phyloP scores from a whole-genome alignment of 2,113 vertebrate genomes.

The Sebastes fasciatus region DNA sequence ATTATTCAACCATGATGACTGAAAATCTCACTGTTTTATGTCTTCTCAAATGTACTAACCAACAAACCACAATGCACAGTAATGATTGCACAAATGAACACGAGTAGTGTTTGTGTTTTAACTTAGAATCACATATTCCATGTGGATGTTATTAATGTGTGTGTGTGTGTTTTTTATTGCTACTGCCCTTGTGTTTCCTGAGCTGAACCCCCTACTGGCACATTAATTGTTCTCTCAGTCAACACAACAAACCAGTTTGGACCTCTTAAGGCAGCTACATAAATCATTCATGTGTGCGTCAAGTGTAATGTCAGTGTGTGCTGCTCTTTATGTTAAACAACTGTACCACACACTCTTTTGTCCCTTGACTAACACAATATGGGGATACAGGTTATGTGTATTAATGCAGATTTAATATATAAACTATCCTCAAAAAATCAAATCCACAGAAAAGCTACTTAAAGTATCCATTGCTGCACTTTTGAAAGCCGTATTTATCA shows the following conservation, averaged over 20 bases:
- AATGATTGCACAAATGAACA: slow-evolving; percentile 48
- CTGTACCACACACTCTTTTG: background rate
- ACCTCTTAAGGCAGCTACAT: slow-evolving; percentile 63
- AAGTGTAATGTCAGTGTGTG: slow-evolving; percentile 28
- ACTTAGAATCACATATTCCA: slow-evolving; percentile 5
- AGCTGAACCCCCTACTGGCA: slow-evolving; percentile 1
- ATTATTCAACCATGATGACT: background rate
- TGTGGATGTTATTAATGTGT: background rate
- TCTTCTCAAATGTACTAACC: slow-evolving; percentile 9
- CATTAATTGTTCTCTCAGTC: slow-evolving; percentile 7
- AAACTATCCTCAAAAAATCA: background rate
- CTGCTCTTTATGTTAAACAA: slow-evolving; percentile 28
- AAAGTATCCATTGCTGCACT: slow-evolving; percentile 32
- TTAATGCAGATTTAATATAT: background rate
- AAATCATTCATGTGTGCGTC: slow-evolving; percentile 24
- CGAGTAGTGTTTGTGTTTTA: slow-evolving; percentile 16
- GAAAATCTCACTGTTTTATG: background rate
- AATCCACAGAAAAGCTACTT: background rate
- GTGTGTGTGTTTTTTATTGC: background rate
- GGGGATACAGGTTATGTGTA: background rate
- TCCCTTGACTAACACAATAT: background rate
- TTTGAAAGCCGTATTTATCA: slow-evolving; percentile 29
- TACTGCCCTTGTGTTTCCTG: slow-evolving; percentile 22
- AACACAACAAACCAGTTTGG: slow-evolving; percentile 23
- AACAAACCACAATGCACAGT: slow-evolving; percentile 18